These are phyloP conservation scores for Oceanodroma leucorhoa DNA, from an alignment of 2,797 vertebrate genomes.

Conservation along the genomic window DNA sequence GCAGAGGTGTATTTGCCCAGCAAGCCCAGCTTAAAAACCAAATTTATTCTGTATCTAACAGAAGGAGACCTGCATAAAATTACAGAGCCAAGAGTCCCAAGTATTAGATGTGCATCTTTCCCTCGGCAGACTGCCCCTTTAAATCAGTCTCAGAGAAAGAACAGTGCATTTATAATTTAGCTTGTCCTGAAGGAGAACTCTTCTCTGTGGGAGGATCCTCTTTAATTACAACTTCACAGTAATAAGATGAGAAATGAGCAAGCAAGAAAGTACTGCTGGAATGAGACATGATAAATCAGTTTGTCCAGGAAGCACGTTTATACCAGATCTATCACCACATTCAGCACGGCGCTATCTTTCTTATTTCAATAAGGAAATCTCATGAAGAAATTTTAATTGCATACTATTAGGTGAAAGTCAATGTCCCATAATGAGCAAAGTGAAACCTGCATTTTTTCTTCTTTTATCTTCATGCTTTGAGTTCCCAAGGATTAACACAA, in stretches of 20 bases:
- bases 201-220: constrained; percentile 72
- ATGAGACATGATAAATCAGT: constrained; percentile 75
- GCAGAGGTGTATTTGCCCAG: constrained; percentile 28
- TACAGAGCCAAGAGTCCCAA: background rate
- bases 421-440: constrained; percentile 76
- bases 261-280: constrained; percentile 64
- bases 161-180: constrained; percentile 70
- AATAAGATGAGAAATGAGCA: constrained; percentile 77
- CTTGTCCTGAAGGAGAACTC: constrained; percentile 70
- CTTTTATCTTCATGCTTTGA: constrained; percentile 72
- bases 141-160: constrained; percentile 54
- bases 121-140: constrained; percentile 30
- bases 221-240: constrained; percentile 77
- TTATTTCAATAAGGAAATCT: constrained; percentile 77
- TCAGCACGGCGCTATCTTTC: constrained; percentile 65
- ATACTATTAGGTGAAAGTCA: constrained; percentile 79
- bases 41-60: constrained; percentile 35
- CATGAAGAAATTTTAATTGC: constrained; percentile 78
- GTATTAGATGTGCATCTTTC: constrained; percentile 29
- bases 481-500: constrained; percentile 65
- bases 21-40: constrained; percentile 1
- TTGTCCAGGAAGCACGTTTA: constrained; percentile 63
- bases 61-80: constrained; percentile 35
- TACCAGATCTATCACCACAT: constrained; percentile 75
- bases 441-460: constrained; percentile 72